Evolutionary conservation across 2,888 invertebrate species (phyloP), one percentile per base, ranked within the genome.

Genomic region (Hydraecia micacea): DNA sequence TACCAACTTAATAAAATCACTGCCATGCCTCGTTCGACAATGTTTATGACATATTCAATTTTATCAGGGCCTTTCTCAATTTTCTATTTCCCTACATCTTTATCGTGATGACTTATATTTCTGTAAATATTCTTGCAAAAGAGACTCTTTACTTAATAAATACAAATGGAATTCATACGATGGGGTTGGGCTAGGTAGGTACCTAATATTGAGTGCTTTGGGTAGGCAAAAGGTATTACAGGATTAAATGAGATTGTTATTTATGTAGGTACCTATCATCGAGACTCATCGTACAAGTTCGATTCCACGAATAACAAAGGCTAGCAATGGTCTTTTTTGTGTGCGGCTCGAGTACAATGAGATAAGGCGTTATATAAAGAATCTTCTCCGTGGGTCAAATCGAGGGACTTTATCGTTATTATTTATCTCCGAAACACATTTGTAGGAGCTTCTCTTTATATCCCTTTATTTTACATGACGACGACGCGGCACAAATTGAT

Each of bases 351-450:
- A 90, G 85, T 87, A 92, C 91, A 93, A 92, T 92, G 90, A 91
- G 92, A 93, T 92, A 91, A 91, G 90, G 90, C 90, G 90, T 90
- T 91, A 91, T 89, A 91, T 92, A 93, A 92, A 92, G 91, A 92
- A 93, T 92, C 88, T 91, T 90, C 85, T 91, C 83, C 89, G 87
- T 89, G 93, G 93, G 93, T 92, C 92, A 93, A 94, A 93, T 93
- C 88, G 93, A 91, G 90, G 91, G 91, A 90, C 90, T 92, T 93
- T 93, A 92, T 93, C 93, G 93, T 92, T 94, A 93, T 93, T 93
- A 94, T 94, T 94, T 94, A 93, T 94, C 92, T 93, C 87, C 84
- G 91, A 92, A 92, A 92, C 91, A 93, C 92, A 94, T 93, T 93
- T 93, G 91, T 91, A 89, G 88, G 82, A 91, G 89, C 89, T 91